These are phyloP conservation scores for Pristionchus fissidentatus DNA, from an alignment of 2,888 invertebrate genomes.

Conservation along the genomic window DNA sequence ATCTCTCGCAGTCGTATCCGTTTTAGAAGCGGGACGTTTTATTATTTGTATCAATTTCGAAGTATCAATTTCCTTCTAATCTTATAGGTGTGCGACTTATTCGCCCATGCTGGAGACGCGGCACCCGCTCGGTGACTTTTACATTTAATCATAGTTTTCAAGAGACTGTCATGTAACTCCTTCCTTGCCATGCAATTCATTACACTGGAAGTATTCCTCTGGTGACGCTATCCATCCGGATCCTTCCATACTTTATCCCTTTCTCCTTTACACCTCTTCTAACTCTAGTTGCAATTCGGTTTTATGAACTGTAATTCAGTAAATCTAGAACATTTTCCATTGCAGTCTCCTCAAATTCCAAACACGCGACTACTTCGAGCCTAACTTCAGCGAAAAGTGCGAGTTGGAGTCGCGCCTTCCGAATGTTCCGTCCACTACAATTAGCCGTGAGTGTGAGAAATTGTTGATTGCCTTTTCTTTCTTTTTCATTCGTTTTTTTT, in stretches of 20 bases:
- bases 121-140: constrained; percentile 60
- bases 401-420: not conserved
- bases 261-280: not conserved
- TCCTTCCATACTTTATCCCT: not conserved
- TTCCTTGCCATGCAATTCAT: too few species aligned
- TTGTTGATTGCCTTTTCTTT: too few species aligned
- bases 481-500: too few species aligned
- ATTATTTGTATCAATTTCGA: too few species aligned
- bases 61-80: too few species aligned
- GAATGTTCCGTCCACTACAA: not conserved
- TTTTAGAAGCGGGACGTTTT: not conserved
- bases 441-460: too few species aligned
- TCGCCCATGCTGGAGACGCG: constrained; percentile 74
- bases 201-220: too few species aligned
- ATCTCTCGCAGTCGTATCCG: not conserved
- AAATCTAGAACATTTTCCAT: too few species aligned
- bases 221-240: not conserved
- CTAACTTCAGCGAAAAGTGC: constrained; percentile 65
- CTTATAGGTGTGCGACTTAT: constrained; percentile 75
- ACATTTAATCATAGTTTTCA: not conserved
- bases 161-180: not conserved
- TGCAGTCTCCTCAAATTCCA: constrained; percentile 70
- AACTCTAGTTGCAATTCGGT: not conserved
- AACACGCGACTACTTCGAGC: constrained; percentile 74
- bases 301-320: too few species aligned